Percentiles rank a stretch among this genome's conserved stretches.
Conservation (phyloP, 2,888 invertebrate species). For the Byasa hedistus region DNA sequence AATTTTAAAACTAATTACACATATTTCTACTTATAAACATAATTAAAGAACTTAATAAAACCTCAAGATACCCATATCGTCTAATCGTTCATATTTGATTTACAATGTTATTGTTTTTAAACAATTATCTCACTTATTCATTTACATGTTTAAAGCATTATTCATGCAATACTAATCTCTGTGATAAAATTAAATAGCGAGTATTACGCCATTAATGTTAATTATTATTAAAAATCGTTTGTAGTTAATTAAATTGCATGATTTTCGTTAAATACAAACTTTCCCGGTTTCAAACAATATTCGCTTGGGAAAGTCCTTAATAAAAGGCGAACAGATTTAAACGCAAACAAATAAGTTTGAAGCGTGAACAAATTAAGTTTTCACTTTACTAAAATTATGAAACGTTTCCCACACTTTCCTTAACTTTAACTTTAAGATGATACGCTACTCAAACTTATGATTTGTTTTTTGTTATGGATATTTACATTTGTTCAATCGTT, state of each 20-base stretch:
- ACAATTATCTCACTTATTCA: neutral
- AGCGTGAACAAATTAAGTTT: neutral
- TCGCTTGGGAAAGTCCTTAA: neutral
- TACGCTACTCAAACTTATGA: too few species aligned
- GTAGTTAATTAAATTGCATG: neutral
- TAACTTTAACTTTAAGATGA: too few species aligned
- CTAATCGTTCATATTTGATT: neutral
- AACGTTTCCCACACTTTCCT: too few species aligned
- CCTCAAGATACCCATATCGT: neutral
- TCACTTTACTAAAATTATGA: too few species aligned
- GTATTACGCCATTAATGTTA: neutral
- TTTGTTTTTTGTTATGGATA: too few species aligned
- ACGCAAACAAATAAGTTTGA: neutral
- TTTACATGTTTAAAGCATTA: neutral
- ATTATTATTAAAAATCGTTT: conserved; percentile 1
- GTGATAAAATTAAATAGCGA: neutral
- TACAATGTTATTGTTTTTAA: neutral
- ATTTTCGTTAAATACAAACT: neutral
- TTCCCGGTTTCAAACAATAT: neutral
- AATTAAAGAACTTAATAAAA: too few species aligned
- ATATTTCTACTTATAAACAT: too few species aligned
- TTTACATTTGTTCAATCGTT: too few species aligned
- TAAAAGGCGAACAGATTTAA: neutral
- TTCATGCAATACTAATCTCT: conserved; percentile 1
- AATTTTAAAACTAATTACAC: too few species aligned